A percentile compares a stretch with the other conserved stretches of the same genome.
These are phyloP conservation scores for Phylloscopus whistleri DNA, from an alignment of 2,113 vertebrate genomes.

Conservation along the genomic window DNA sequence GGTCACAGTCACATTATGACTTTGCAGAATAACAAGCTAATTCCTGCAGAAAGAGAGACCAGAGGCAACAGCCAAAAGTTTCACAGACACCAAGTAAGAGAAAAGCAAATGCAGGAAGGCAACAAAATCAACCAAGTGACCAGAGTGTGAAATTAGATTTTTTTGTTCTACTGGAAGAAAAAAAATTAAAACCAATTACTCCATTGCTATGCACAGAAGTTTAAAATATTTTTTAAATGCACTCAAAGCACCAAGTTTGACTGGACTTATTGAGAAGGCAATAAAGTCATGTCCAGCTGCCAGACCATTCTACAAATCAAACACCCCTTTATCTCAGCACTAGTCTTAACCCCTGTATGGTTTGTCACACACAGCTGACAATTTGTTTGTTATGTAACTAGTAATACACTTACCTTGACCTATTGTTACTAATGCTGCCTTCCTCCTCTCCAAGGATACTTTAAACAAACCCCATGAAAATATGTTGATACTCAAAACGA, in stretches of 20 bases:
- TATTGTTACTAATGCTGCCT: not conserved
- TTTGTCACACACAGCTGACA: not conserved
- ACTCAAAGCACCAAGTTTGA: not conserved
- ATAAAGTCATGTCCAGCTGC: not conserved
- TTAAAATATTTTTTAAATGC: not conserved
- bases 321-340: not conserved
- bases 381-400: constrained; percentile 23
- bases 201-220: not conserved
- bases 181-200: not conserved
- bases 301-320: not conserved
- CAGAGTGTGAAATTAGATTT: not conserved
- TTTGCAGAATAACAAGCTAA: not conserved
- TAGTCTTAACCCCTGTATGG: not conserved
- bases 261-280: not conserved
- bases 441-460: constrained; percentile 5
- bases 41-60: not conserved
- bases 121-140: not conserved
- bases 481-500: not conserved
- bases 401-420: constrained; percentile 30
- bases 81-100: not conserved
- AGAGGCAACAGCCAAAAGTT: not conserved
- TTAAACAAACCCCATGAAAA: not conserved
- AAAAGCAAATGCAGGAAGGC: not conserved
- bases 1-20: constrained; percentile 30
- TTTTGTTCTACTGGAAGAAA: not conserved